Base-by-base conservation (phyloP, 2,797 vertebrate genomes). In the Acanthornis magna region DNA sequence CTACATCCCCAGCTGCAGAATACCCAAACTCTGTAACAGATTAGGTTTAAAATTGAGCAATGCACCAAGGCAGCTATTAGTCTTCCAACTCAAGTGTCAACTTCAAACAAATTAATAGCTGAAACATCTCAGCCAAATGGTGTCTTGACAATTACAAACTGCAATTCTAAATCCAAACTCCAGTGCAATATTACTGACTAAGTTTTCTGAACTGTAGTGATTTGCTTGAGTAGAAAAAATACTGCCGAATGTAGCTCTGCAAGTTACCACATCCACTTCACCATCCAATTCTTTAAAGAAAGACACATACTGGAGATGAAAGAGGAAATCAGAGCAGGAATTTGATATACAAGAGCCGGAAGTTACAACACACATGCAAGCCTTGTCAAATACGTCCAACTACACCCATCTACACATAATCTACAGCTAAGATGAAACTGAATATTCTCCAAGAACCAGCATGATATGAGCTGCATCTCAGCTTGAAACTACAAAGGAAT, bases 281-380 rank as follows among this genome's bases (percentile, higher is more conserved):
- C n/a, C 73, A 78, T 45, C 42, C 66, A 62, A 7, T 53, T 91
- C 80, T 75, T 66, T 85, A 83, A 84, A 75, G 73, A 78, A 77
- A 89, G 48, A 89, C 67, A 92, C 26, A 45, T 3, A n/a, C 32
- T 53, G 29, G 42, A 85, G 95, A 96, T 93, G 82, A 95, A 97
- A 92, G 95, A 34, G 20, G 53, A 95, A 89, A 96, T 93, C 89
- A 96, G 94, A 96, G 89, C 47, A 86, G 27, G 76, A 94, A 91
- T 88, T 60, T 68, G 57, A 89, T 70, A 68, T 17, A 94, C 73
- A 88, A 91, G 93, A 78, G 54, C 83, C 81, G 80, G 61, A 91
- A 93, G 70, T 90, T 88, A 70, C 70, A 96, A 40, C 66, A 78
- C 55, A 75, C 48, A 26, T 13, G 43, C 58, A 94, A 78, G 13